phyloP scores from a whole-genome alignment of 2,113 vertebrate genomes.

The Psammodynastes pulverulentus region DNA sequence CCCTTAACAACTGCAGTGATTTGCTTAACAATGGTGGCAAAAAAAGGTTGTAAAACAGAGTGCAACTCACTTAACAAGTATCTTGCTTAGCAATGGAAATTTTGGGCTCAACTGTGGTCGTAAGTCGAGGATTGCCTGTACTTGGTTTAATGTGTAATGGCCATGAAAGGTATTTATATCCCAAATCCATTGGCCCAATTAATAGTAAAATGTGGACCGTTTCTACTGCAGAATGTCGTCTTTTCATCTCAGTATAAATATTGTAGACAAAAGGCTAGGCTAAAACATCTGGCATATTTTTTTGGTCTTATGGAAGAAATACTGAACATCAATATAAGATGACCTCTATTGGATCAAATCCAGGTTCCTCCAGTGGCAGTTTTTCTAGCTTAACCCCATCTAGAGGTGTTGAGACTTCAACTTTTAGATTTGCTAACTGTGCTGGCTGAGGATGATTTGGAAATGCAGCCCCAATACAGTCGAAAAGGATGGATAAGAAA shows the following conservation, averaged over 20 bases:
- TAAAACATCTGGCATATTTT: neutral
- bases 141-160: neutral
- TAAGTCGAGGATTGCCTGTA: neutral
- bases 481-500: neutral
- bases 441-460: neutral
- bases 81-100: too few relatives aligned
- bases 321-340: neutral
- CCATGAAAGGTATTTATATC: neutral
- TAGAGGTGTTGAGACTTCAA: neutral
- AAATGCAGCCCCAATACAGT: neutral
- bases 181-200: neutral
- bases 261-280: neutral
- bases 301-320: neutral
- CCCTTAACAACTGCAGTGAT: too few relatives aligned
- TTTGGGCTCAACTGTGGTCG: too few relatives aligned
- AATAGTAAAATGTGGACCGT: constrained; percentile 2
- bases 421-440: neutral
- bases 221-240: neutral
- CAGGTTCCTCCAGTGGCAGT: neutral
- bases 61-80: too few relatives aligned
- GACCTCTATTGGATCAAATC: neutral
- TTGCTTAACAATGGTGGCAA: too few relatives aligned
- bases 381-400: neutral
- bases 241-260: neutral
- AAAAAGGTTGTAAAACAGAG: too few relatives aligned